Evolutionary conservation across 1,140 invertebrate genomes (phyloP), one percentile per base, ranked within the genome.

Genomic region (Holotrichia oblita): DNA sequence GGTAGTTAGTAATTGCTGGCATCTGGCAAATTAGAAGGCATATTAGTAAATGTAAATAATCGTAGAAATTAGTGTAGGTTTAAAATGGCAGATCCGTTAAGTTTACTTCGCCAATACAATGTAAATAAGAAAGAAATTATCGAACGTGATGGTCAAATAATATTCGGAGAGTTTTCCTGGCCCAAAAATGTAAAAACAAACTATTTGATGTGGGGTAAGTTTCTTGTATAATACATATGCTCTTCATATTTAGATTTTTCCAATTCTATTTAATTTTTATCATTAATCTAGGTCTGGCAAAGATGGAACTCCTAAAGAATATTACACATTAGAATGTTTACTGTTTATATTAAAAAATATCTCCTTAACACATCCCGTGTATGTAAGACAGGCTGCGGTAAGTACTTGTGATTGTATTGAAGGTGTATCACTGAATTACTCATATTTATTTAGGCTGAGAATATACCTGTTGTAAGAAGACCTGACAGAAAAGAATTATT

Each of bases 121-220:
- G 95, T 98, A 84, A 97, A 96, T 89, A 98, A 98, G 90, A 98
- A 97, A 87, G 96, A 98, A 89, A 99, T 99, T 81, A 93, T 97
- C 79, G 97, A 99, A 89, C 92, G 96, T 69, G 96, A 98, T 87
- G 94, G 93, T 86, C 95, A 98, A 87, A 98, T 99, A 82, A 97
- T 99, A 85, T 99, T 99, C 87, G 97, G 97, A 12, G 97, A 99
- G 88, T 98, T 99, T 88, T 98, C 97, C 0, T 99, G 97, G 97
- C 96, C 96, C 0, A 99, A 98, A 90, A 97, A 94, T 91, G 97
- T 98, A 2, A 99, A 98, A 86, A 99, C 98, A 0, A 99, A 99
- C 86, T 99, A 98, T 87, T 90, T 98, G 83, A 95, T 96, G 88
- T 99, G 94, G 89, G 97, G 97, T 99, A 91, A 94, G 94, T 92